phyloP scores from a whole-genome alignment of 2,888 invertebrate species.

The Catocala fraxini region DNA sequence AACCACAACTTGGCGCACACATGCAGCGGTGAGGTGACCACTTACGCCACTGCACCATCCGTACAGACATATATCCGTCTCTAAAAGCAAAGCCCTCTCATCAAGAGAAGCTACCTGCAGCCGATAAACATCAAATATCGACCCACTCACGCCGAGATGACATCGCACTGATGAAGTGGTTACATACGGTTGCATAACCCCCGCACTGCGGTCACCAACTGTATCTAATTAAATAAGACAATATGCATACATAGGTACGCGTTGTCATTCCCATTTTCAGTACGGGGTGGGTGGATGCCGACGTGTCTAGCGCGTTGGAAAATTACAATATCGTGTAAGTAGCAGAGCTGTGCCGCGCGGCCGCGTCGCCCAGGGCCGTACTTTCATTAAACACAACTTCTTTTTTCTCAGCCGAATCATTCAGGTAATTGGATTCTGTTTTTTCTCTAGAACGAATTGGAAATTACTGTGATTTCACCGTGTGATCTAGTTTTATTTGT shows the following conservation, averaged over 20 bases:
- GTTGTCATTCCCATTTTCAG: conserved; percentile 5
- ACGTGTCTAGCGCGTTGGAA: conserved; percentile 15
- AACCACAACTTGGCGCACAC: too few relatives aligned
- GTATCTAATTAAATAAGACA: conserved; percentile 10
- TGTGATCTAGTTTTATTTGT: too few relatives aligned
- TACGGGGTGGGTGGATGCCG: neutral
- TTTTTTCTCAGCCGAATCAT: conserved; percentile 6
- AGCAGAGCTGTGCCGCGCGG: neutral
- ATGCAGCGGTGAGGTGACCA: too few relatives aligned
- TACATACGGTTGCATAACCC: conserved; percentile 32
- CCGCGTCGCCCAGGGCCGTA: neutral
- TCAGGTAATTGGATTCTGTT: conserved; percentile 13
- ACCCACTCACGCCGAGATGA: neutral
- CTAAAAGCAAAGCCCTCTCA: neutral
- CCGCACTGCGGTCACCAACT: conserved; percentile 35
- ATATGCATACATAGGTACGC: neutral
- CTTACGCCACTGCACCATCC: too few relatives aligned
- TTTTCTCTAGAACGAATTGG: conserved; percentile 2
- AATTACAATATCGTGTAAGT: conserved; percentile 16
- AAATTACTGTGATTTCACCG: too few relatives aligned
- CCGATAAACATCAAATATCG: neutral
- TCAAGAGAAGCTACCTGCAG: neutral
- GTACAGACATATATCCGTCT: too few relatives aligned
- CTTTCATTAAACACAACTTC: conserved; percentile 8
- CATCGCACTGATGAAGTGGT: conserved; percentile 20